Conservation (phyloP, 2,888 invertebrate species). For the Cantharis flavilabris region DNA sequence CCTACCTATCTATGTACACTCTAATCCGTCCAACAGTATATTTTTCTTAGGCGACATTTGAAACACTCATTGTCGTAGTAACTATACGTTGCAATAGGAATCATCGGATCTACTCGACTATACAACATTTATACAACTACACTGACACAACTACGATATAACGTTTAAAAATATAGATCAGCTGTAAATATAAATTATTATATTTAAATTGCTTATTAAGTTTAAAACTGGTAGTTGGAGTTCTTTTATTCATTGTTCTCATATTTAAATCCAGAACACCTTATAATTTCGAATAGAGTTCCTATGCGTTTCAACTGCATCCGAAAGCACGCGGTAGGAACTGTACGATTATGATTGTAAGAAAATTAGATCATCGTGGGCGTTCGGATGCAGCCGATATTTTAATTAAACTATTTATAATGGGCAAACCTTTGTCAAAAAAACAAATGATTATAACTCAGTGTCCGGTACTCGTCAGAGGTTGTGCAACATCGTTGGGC, state of each 20-base stretch:
- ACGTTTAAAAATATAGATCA: slow-evolving; percentile 55
- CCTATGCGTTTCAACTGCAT: slow-evolving; percentile 31
- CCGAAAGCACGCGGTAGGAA: slow-evolving; percentile 37
- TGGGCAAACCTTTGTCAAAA: slow-evolving; percentile 19
- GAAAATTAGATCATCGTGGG: slow-evolving; percentile 25
- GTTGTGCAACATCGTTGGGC: slow-evolving; percentile 59
- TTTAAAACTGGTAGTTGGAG: slow-evolving; percentile 38
- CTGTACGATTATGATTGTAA: slow-evolving; percentile 33
- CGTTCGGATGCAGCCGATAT: slow-evolving; percentile 19
- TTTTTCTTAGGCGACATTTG: slow-evolving; percentile 30
- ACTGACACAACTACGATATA: slow-evolving; percentile 54
- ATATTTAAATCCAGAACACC: slow-evolving; percentile 31
- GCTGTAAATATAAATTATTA: slow-evolving; percentile 52
- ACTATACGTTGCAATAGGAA: slow-evolving; percentile 60
- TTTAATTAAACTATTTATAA: slow-evolving; percentile 7
- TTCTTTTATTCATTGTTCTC: slow-evolving; percentile 32
- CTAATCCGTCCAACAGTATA: slow-evolving; percentile 33
- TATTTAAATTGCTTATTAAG: slow-evolving; percentile 40
- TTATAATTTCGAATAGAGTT: slow-evolving; percentile 34
- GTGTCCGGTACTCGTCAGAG: slow-evolving; percentile 61
- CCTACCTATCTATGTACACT: slow-evolving; percentile 41
- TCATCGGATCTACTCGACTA: slow-evolving; percentile 56
- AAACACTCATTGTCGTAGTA: slow-evolving; percentile 50
- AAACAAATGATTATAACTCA: slow-evolving; percentile 49
- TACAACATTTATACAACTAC: slow-evolving; percentile 55